These are phyloP conservation scores for Aphelinus certus DNA, from an alignment of 1,140 invertebrate species.

Conservation along the genomic window DNA sequence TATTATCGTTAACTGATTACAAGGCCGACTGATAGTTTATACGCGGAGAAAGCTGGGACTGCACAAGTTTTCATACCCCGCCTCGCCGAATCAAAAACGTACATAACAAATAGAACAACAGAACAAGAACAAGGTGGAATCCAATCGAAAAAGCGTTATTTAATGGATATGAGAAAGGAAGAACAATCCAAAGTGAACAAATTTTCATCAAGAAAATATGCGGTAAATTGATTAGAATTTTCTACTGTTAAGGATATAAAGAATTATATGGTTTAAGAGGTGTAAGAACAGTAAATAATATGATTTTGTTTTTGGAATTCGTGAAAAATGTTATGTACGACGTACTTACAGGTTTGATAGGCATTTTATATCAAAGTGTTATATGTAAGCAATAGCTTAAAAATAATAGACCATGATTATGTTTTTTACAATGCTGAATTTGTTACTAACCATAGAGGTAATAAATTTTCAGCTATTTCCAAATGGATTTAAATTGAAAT, in stretches of 20 bases:
- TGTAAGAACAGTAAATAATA: conserved; percentile 19
- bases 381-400: conserved; percentile 13
- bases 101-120: neutral
- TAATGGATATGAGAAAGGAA: neutral
- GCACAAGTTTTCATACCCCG: neutral
- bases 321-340: conserved; percentile 9
- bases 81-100: conserved; percentile 9
- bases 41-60: conserved; percentile 8
- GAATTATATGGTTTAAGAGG: conserved; percentile 17
- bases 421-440: conserved; percentile 2
- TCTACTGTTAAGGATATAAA: conserved; percentile 17
- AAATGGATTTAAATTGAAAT: conserved; percentile 21
- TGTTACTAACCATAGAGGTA: conserved; percentile 12
- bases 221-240: neutral
- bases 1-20: neutral
- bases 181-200: neutral
- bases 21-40: neutral
- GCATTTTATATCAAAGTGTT: conserved; percentile 13
- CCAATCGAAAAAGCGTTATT: neutral
- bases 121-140: neutral
- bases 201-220: neutral
- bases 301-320: conserved; percentile 23
- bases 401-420: conserved; percentile 1
- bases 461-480: conserved; percentile 11
- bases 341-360: conserved; percentile 31